Percentiles rank a stretch among this genome's conserved stretches.
Conservation (phyloP, 2,797 vertebrate species). For the Anabas testudineus region DNA sequence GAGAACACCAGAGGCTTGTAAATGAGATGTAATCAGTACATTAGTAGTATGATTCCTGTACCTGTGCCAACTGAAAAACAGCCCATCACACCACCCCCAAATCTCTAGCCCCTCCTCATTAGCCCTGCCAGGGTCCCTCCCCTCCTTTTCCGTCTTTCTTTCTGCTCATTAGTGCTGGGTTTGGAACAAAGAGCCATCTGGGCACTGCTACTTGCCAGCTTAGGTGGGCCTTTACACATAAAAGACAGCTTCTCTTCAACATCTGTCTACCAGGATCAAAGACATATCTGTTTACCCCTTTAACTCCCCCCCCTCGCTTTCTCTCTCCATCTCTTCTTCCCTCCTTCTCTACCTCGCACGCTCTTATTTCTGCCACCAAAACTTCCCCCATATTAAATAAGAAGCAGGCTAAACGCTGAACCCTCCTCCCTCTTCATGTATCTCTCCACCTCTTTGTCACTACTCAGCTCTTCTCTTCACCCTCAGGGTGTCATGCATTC, state of each 20-base stretch:
- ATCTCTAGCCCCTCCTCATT: slow-evolving; percentile 46
- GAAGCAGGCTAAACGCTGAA: slow-evolving; percentile 51
- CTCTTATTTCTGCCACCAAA: slow-evolving; percentile 38
- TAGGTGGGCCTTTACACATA: slow-evolving; percentile 85
- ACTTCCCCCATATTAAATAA: slow-evolving; percentile 57
- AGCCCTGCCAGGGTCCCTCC: slow-evolving; percentile 65
- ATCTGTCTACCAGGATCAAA: slow-evolving; percentile 82
- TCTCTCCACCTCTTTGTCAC: slow-evolving; percentile 75
- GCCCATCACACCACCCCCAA: slow-evolving; percentile 38
- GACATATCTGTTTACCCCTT: slow-evolving; percentile 72
- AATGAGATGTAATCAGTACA: slow-evolving; percentile 68
- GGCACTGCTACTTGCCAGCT: slow-evolving; percentile 80
- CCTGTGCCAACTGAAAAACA: slow-evolving; percentile 65
- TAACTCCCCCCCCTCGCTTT: slow-evolving; percentile 48
- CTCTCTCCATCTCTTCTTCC: slow-evolving; percentile 9
- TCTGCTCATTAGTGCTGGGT: slow-evolving; percentile 88
- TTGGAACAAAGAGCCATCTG: slow-evolving; percentile 85
- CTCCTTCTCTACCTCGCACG: slow-evolving; percentile 26
- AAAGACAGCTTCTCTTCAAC: slow-evolving; percentile 71
- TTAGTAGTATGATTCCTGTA: slow-evolving; percentile 58
- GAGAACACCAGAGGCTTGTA: slow-evolving; percentile 53
- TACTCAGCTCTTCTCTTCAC: slow-evolving; percentile 53
- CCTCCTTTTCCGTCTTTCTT: slow-evolving; percentile 76
- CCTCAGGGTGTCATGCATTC: slow-evolving; percentile 53
- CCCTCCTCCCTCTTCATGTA: slow-evolving; percentile 63